Conservation (phyloP, 2,113 vertebrate genomes). For the Tychaedon coryphoeus region DNA sequence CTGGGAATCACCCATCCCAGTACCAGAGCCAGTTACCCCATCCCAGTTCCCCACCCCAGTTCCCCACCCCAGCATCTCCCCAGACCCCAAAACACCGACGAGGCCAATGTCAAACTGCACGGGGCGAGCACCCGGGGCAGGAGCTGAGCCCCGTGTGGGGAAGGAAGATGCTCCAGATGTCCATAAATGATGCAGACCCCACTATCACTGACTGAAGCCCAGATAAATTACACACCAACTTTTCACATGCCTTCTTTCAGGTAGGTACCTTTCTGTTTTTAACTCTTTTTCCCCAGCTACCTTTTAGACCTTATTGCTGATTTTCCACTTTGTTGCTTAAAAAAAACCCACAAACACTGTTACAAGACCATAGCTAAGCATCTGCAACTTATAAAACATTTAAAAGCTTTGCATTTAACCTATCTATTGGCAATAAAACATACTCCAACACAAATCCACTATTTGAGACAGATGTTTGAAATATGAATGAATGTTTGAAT, state of each 20-base stretch:
- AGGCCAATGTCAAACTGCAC: too few species aligned
- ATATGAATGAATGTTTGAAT: constrained; percentile 78
- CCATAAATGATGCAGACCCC: not conserved
- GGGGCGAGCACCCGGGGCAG: not conserved
- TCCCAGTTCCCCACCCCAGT: too few species aligned
- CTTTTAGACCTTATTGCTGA: not conserved
- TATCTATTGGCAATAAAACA: constrained; percentile 57
- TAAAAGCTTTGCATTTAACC: constrained; percentile 40
- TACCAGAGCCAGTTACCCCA: too few species aligned
- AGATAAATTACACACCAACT: not conserved
- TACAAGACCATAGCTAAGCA: not conserved
- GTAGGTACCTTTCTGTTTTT: not conserved
- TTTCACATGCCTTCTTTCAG: not conserved
- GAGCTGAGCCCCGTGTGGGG: not conserved
- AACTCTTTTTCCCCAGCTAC: not conserved
- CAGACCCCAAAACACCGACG: too few species aligned
- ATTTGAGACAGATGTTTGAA: constrained; percentile 73
- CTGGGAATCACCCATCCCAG: too few species aligned
- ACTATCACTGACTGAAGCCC: not conserved
- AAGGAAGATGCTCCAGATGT: not conserved
- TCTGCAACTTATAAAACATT: constrained; percentile 42
- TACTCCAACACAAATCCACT: constrained; percentile 57
- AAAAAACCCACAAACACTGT: not conserved
- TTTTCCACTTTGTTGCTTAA: not conserved
- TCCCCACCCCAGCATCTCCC: not conserved